These are phyloP conservation scores for Rhombomys opimus DNA, from an alignment of 2,113 vertebrate genomes.

Conservation along the genomic window DNA sequence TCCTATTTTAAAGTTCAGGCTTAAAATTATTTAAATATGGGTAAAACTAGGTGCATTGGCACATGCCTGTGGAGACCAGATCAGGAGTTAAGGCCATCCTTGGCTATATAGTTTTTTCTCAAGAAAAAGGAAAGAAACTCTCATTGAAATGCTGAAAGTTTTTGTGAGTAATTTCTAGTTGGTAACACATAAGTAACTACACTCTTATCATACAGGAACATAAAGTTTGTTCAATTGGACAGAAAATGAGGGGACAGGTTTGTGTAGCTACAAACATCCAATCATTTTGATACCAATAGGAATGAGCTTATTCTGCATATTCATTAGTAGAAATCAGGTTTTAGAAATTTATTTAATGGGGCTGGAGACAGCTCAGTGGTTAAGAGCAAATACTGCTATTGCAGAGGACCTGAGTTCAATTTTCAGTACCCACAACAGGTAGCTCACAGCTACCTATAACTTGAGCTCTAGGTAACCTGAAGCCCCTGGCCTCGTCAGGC, in stretches of 20 bases:
- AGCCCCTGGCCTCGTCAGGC: background rate
- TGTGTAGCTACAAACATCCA: background rate
- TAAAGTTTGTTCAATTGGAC: conserved; percentile 47
- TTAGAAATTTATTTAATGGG: conserved; percentile 42
- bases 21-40: conserved; percentile 58
- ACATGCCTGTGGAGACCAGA: background rate
- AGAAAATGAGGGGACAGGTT: background rate
- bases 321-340: conserved; percentile 52
- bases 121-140: background rate
- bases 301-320: background rate
- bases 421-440: background rate
- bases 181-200: conserved; percentile 56
- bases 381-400: background rate
- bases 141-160: background rate
- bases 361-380: background rate
- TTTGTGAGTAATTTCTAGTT: conserved; percentile 27
- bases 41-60: background rate
- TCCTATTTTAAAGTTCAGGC: conserved; percentile 25
- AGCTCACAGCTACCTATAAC: background rate
- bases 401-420: background rate
- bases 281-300: conserved; percentile 48
- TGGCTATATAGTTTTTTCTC: background rate
- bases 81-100: background rate
- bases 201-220: background rate
- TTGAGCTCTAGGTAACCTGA: no score